Base-by-base conservation (phyloP, 2,888 invertebrate species). In the Neoaliturus tenellus region DNA sequence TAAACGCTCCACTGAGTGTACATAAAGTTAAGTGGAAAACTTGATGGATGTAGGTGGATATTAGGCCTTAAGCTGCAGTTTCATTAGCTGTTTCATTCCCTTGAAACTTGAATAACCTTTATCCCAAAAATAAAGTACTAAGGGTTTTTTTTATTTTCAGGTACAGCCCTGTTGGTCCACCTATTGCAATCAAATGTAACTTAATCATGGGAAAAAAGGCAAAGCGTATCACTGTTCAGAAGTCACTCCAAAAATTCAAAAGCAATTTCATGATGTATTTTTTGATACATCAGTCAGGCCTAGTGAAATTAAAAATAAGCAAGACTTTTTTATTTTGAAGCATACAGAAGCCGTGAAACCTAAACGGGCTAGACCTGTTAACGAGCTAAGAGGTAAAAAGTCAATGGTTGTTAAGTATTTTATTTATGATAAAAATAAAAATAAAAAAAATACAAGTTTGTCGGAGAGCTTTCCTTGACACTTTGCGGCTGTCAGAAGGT, bases 321-420 rank as follows among this genome's bases (percentile, higher is more conserved):
- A 80, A 17, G 80, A 80, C 51, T 23, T 51, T 17, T 44, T 55
- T n/a, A 80, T 80, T 80, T 80, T 44, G 33, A 80, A 17, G 80
- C 25, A 62, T 6, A 62, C 62, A 62, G 62, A 62, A 4, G 20
- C 20, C 14, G 20, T 1, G 6, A 62, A 62, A 62, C 62, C 62
- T 3, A 1, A 62, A n/a, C 1, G 62, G 6, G 14, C 62, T 6
- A 62, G 20, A 20, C 62, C 20, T 62, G 62, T 62, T 62, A 62
- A 6, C 6, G 62, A 62, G 17, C 23, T n/a, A 51, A 51, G 44
- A 51, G 80, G 48, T 51, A 33, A 33, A 28, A 80, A 80, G 51
- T 44, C 48, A 6, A 25, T 80, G n/a, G 41, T 51, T 51, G 80
- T 51, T n/a, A 80, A 80, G 55, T 80, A 80, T 6, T 80, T 80